Base-by-base conservation (phyloP, 2,113 vertebrate species). In the Ophthalmolycus amberensis region DNA sequence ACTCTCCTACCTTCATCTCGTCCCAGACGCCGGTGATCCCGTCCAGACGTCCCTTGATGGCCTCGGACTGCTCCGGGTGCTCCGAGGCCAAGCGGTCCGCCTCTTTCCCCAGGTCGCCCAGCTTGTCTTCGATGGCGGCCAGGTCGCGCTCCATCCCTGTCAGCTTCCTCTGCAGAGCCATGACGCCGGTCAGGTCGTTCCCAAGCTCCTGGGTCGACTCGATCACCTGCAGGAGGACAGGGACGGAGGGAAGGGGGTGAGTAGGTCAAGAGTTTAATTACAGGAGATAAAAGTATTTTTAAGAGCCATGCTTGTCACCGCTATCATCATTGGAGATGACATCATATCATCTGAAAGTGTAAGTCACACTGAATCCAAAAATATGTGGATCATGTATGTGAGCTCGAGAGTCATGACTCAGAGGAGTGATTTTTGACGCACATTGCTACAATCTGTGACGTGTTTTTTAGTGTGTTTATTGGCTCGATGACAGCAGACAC, bases 191-290 rank as follows among this genome's bases (percentile, higher is more conserved):
- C 85, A 99, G 95, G 91, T 99, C 98, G 0, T 99, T 99, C 27
- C 98, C 98, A 87, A 99, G 95, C 89, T 99, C 98, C 88, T 99
- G 98, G 0, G 98, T 99, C 27, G 98, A 99, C 92, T 99, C 98
- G 0, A 99, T 99, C 59, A 99, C 97, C 93, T 92, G 81, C 5
- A 7, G 44, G 66, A 15, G 9, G 71, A 12, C 9, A 12, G 1
- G 16, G 10, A 8, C 0, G 0, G n/a, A 12, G 9, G 1, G 27
- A 15, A 15, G 1, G 1, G 4, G 37, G 68, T 0, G 12, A 40
- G 29, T 37, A 18, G 34, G 65, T 22, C 1, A 20, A 10, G 1
- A 46, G 15, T 34, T 69, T 32, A 0, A 27, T 37, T n/a, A 25
- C 32, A 6, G 22, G 14, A 4, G 1, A 40, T 56, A 40, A 5